Base-by-base conservation (phyloP, 2,113 vertebrate species). In the Cariama cristata region DNA sequence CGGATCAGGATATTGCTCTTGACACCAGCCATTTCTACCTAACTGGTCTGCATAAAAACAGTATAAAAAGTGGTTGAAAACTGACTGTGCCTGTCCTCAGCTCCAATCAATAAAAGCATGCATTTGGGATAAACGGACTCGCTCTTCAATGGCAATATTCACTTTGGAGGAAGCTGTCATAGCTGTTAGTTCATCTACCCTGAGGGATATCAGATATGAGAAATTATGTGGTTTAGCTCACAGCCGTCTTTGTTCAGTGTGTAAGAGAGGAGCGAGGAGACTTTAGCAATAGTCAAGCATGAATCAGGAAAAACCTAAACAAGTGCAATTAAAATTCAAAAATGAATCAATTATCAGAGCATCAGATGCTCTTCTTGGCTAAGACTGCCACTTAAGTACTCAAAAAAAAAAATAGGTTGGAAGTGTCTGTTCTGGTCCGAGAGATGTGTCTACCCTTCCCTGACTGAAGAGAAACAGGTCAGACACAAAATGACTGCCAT, bases 81-180 rank as follows among this genome's bases (percentile, higher is more conserved):
- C 24, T 26, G 49, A 17, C 73, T 85, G 69, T 35, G 67, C 15
- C 63, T 64, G 53, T 82, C 93, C 80, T 79, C 77, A 42, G 60
- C 50, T 85, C 40, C 14, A 4, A 1, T 28, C 7, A 28, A 75
- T 38, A 66, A 20, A 75, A 52, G 45, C 55, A 42, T 1, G 4
- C 1, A 87, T 6, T 19, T 42, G 35, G 77, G 83, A 64, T 79
- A 62, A 93, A 94, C 1, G 10, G 94, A 86, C 62, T 55, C 60
- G 14, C 84, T 58, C 66, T 76, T 14, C 89, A 33, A 1, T 40
- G n/a, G 58, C 45, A 83, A 38, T 3, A 35, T 14, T 93, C 84
- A 18, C 71, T 96, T 58, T 67, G 80, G 83, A 92, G 49, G 73
- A 87, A 94, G 86, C 86, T 93, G 88, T 95, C 96, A 91, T 13